These are phyloP conservation scores for Callinectes sapidus DNA, from an alignment of 2,888 invertebrate genomes.

Conservation along the genomic window DNA sequence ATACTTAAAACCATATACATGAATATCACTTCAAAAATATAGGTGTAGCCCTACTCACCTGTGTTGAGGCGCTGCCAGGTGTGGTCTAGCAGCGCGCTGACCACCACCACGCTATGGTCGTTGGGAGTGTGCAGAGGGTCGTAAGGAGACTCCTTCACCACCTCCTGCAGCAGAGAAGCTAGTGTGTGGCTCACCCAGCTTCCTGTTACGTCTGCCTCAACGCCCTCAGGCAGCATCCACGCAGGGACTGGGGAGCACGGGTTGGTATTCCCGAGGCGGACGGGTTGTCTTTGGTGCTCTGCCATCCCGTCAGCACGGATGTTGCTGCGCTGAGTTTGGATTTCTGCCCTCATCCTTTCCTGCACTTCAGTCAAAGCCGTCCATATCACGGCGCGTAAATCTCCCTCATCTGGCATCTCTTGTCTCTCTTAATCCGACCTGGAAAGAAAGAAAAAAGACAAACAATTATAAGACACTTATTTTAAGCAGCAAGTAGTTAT, in stretches of 20 bases:
- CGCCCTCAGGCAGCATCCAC: conserved; percentile 31
- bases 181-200: conserved; percentile 50
- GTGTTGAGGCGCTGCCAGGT: conserved; percentile 64
- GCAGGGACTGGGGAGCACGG: background rate
- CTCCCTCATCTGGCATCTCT: background rate
- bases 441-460: background rate
- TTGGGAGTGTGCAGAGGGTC: background rate
- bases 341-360: conserved; percentile 15
- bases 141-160: background rate
- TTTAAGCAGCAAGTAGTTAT: background rate
- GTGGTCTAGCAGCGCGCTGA: conserved; percentile 56
- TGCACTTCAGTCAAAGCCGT: background rate
- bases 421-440: background rate
- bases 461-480: background rate
- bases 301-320: background rate
- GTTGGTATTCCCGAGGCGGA: background rate
- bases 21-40: background rate
- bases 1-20: background rate
- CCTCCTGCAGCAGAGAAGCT: conserved; percentile 38
- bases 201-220: conserved; percentile 39
- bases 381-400: background rate
- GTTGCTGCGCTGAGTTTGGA: background rate
- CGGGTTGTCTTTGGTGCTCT: background rate
- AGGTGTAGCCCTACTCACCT: conserved; percentile 40
- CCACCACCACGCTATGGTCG: background rate